Base-by-base conservation (phyloP, 1,140 invertebrate genomes). In the Diachasma alloeum region DNA sequence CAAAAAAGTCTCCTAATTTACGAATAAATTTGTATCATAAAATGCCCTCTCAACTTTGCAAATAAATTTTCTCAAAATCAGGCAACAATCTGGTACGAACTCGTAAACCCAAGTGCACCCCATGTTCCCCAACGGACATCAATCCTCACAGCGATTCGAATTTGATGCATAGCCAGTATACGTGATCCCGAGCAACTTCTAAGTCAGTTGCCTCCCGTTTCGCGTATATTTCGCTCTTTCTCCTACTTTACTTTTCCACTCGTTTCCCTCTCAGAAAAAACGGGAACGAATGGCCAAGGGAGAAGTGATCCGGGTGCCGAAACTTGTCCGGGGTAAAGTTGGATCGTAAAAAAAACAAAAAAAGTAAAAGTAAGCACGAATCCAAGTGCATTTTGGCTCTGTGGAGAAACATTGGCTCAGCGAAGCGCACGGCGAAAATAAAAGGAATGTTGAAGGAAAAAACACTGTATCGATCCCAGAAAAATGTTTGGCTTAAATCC, bases 261-360 rank as follows among this genome's bases (percentile, higher is more conserved):
- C 59, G 22, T 63, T 24, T 63, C 24, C 24, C 24, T 19, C 22
- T 31, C 22, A 31, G 11, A 63, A 26, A 63, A 26, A 63, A 59
- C 4, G 24, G n/a, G 15, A 66, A 66, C 26, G 66, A 37, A 39
- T 39, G 36, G 11, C 13, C 31, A 63, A 17, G 66, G 36, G 66
- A 68, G 66, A 68, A 39, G 15, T 68, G 11, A 68, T 68, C 24
- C 24, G 24, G 26, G 11, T 66, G 81, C 81, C 80, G 81, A 82
- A 82, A 82, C 79, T 82, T 80, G 80, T 80, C 80, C 78, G n/a
- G 53, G 63, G 26, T 80, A 81, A 82, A 81, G 79, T 82, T 82
- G 74, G 81, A 81, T 81, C 79, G 81, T 81, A 82, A 80, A 82
- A 82, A 78, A 77, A 78, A 77, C 77, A 48, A 79, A 67, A 44